phyloP scores from a whole-genome alignment of 2,797 vertebrate genomes.

The Valencia hispanica region DNA sequence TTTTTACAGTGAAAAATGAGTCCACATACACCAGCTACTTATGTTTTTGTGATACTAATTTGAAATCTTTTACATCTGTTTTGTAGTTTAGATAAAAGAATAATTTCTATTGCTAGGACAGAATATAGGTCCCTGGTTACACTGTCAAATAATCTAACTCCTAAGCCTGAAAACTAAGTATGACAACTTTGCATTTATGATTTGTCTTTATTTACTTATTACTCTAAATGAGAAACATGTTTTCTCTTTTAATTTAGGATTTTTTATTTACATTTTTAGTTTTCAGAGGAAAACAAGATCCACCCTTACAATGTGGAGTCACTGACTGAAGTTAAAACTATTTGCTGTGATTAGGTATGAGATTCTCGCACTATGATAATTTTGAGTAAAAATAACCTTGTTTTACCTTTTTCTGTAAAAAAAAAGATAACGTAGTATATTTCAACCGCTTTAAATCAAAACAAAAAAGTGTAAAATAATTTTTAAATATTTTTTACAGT shows the following conservation, averaged over 20 bases:
- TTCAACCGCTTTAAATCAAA: too few relatives aligned
- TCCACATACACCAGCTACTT: too few relatives aligned
- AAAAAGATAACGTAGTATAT: too few relatives aligned
- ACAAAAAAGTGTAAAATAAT: too few relatives aligned
- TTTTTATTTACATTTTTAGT: constrained; percentile 11
- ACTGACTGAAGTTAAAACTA: constrained; percentile 28
- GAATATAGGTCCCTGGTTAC: neutral
- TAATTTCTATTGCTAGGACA: neutral
- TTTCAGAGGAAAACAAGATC: constrained; percentile 27
- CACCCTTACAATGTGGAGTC: constrained; percentile 17
- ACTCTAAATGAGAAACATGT: neutral
- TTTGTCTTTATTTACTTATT: neutral
- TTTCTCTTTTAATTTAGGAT: neutral
- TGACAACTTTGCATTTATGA: neutral
- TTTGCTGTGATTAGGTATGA: neutral
- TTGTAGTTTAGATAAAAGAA: neutral
- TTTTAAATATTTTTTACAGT: too few relatives aligned
- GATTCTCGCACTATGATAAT: too few relatives aligned
- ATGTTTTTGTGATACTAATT: too few relatives aligned
- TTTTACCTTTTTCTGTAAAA: too few relatives aligned
- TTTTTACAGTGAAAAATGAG: neutral
- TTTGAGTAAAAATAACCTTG: too few relatives aligned
- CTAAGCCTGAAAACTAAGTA: neutral
- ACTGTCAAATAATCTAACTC: neutral
- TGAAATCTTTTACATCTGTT: neutral